A percentile compares a stretch with the other conserved stretches of the same genome.
These are phyloP conservation scores for Mythimna loreyi DNA, from an alignment of 2,888 invertebrate species.

Conservation along the genomic window DNA sequence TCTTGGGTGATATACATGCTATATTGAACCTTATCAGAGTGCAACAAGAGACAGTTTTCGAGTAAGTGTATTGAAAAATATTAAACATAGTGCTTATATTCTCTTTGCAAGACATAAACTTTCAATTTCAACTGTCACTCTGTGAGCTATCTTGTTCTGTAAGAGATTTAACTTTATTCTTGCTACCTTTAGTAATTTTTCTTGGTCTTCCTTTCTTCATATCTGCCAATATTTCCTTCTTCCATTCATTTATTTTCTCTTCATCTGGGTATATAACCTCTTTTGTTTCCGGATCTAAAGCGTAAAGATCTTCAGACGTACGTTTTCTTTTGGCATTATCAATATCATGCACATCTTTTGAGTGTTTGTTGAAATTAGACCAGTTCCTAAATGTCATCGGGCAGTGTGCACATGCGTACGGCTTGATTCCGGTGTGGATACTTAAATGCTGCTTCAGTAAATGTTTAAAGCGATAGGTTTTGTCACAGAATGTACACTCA, in stretches of 20 bases:
- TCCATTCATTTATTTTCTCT: constrained; percentile 34
- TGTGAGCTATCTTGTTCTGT: no score
- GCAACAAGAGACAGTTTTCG: no score
- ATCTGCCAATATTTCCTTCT: constrained; percentile 22
- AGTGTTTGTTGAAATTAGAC: constrained; percentile 96
- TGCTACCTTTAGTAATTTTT: not conserved
- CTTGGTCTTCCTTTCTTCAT: not conserved
- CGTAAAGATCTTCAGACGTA: constrained; percentile 88
- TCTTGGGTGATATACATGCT: no score
- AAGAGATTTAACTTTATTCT: not conserved
- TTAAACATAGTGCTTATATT: no score
- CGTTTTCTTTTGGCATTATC: constrained; percentile 87
- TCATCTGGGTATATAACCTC: constrained; percentile 72
- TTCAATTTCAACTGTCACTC: no score
- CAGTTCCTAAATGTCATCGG: constrained; percentile 93
- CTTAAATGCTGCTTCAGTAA: constrained; percentile 93
- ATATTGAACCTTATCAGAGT: no score
- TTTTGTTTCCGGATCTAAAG: constrained; percentile 83
- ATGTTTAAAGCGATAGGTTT: constrained; percentile 94
- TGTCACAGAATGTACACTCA: constrained; percentile 94
- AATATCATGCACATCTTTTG: constrained; percentile 93
- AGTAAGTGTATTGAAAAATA: no score
- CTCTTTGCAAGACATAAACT: no score
- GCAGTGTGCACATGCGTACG: constrained; percentile 92
- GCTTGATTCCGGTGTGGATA: constrained; percentile 93